phyloP scores from a whole-genome alignment of 2,888 invertebrate genomes.

The Aphidoletes aphidimyza region DNA sequence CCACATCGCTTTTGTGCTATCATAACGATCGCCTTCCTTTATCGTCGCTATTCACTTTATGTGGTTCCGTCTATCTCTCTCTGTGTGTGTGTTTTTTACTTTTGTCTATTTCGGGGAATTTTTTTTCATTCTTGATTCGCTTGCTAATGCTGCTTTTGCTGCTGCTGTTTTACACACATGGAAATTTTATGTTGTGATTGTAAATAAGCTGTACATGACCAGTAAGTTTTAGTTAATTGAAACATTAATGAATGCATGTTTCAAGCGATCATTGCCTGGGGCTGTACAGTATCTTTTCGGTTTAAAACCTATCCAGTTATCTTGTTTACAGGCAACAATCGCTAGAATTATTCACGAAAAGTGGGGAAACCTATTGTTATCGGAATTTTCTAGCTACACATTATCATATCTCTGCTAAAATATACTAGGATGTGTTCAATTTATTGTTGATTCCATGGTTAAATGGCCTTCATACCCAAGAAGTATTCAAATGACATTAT shows the following conservation, averaged over 20 bases:
- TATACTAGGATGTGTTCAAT: too few relatives aligned
- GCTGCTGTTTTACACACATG: background rate
- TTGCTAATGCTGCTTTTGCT: too few relatives aligned
- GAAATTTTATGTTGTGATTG: conserved; percentile 17
- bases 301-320: too few relatives aligned
- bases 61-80: background rate
- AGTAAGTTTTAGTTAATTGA: background rate
- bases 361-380: too few relatives aligned
- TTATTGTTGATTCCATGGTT: too few relatives aligned
- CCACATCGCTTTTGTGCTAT: conserved; percentile 10
- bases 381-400: too few relatives aligned
- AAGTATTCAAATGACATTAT: too few relatives aligned
- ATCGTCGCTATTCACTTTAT: conserved; percentile 2
- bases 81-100: too few relatives aligned
- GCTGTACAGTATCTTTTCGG: background rate
- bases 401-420: too few relatives aligned
- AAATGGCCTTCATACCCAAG: too few relatives aligned
- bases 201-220: background rate
- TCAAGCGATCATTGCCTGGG: background rate
- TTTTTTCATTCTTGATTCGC: too few relatives aligned
- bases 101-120: background rate
- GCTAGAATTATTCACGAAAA: background rate
- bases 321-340: background rate
- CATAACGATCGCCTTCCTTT: background rate
- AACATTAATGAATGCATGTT: background rate